A percentile compares a stretch with the other conserved stretches of the same genome.
Conservation (phyloP, 2,888 invertebrate species). For the Pandemis corylana region DNA sequence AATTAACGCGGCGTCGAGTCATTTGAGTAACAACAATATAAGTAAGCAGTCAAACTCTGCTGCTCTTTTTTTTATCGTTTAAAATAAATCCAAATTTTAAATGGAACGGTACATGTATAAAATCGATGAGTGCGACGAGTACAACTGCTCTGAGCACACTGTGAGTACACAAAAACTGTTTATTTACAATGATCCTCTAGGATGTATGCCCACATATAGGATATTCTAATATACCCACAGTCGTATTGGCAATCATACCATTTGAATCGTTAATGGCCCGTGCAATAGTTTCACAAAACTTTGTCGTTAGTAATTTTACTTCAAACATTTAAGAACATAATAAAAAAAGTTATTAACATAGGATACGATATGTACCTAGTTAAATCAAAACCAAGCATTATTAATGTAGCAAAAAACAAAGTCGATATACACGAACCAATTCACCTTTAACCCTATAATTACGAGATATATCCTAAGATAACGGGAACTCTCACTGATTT, state of each 20-base stretch:
- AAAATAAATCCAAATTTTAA: constrained; percentile 34
- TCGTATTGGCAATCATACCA: too few species aligned
- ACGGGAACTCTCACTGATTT: constrained; percentile 4
- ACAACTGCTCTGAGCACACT: background rate
- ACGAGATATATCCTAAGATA: constrained; percentile 23
- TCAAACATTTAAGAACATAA: too few species aligned
- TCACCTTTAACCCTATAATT: constrained; percentile 41
- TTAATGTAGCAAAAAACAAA: background rate
- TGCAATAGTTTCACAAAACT: too few species aligned
- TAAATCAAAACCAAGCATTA: too few species aligned
- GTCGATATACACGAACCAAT: background rate
- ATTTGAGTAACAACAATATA: constrained; percentile 30
- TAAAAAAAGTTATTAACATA: too few species aligned
- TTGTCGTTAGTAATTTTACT: too few species aligned
- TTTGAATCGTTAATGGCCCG: too few species aligned
- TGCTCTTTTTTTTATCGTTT: background rate
- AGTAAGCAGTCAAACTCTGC: constrained; percentile 24
- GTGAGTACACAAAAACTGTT: background rate
- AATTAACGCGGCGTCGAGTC: constrained; percentile 16
- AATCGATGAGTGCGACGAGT: constrained; percentile 38
- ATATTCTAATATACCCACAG: too few species aligned
- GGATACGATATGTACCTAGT: too few species aligned
- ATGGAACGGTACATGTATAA: constrained; percentile 62
- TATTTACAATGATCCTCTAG: background rate
- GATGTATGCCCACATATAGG: too few species aligned